A percentile compares a stretch with the other conserved stretches of the same genome.
Evolutionary conservation across 2,113 vertebrate genomes (phyloP).

Genomic region (Dasypus novemcinctus): DNA sequence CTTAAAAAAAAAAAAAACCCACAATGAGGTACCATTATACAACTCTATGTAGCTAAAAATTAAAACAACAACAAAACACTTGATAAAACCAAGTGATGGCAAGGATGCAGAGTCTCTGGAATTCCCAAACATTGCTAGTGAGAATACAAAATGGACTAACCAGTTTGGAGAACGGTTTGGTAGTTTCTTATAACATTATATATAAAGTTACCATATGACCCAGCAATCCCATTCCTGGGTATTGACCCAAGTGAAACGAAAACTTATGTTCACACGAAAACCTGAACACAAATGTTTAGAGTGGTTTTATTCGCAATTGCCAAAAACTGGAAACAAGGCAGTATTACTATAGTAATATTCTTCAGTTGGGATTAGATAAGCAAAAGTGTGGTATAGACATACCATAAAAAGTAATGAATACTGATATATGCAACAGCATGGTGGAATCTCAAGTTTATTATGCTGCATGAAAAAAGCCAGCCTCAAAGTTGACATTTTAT

Average conservation of each 20-base stretch:
- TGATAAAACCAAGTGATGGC: neutral
- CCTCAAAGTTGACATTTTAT: no score
- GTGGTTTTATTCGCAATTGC: no score
- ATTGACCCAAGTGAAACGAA: slow-evolving; percentile 21
- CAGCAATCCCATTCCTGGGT: neutral
- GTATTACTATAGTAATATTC: no score
- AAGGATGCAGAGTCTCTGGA: neutral
- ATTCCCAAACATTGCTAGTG: neutral
- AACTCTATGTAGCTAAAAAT: slow-evolving; percentile 2
- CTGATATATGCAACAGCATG: no score
- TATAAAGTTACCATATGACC: neutral
- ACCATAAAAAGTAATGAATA: neutral
- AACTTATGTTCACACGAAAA: neutral
- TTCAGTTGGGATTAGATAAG: slow-evolving; percentile 16
- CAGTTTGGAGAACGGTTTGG: neutral
- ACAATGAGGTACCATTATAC: neutral
- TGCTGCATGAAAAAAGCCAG: no score
- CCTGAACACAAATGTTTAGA: neutral
- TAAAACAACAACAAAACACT: neutral
- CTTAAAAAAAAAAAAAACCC: no score
- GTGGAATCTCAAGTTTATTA: no score
- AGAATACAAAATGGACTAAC: neutral
- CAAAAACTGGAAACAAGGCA: neutral
- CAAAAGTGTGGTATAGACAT: neutral
- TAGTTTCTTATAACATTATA: neutral